Percentiles rank a stretch among this genome's conserved stretches.
phyloP scores from a whole-genome alignment of 2,888 invertebrate genomes.

The Atethmia centrago region DNA sequence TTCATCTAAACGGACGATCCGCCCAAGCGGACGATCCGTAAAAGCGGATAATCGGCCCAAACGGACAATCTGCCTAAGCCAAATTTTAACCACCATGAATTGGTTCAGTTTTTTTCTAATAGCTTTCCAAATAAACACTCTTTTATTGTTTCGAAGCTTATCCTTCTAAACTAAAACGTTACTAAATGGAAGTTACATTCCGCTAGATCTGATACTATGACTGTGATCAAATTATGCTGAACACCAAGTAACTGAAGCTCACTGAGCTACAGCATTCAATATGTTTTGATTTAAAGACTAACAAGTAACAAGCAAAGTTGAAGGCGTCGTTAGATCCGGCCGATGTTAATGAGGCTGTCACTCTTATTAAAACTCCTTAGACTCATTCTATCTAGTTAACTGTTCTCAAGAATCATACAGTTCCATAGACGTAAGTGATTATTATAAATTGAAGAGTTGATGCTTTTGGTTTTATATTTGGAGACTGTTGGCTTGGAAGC shows the following conservation, averaged over 20 bases:
- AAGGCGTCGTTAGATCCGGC: conserved; percentile 73
- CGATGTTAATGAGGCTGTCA: conserved; percentile 77
- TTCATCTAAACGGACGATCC: background rate
- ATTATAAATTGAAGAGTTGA: conserved; percentile 47
- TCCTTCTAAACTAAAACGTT: too few relatives aligned
- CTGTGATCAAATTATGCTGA: conserved; percentile 27
- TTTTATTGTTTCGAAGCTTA: too few relatives aligned
- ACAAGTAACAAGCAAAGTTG: conserved; percentile 83
- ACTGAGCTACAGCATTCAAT: conserved; percentile 65
- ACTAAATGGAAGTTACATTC: too few relatives aligned
- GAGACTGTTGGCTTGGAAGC: background rate
- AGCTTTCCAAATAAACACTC: too few relatives aligned
- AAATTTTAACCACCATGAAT: background rate
- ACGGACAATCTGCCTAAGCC: background rate
- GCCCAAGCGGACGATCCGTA: too few relatives aligned
- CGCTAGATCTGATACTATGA: conserved; percentile 9
- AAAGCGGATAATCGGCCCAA: too few relatives aligned
- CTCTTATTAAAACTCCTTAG: conserved; percentile 79
- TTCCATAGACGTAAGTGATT: conserved; percentile 55
- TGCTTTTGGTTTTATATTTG: conserved; percentile 24
- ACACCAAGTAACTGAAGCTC: conserved; percentile 53
- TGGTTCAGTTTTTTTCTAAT: background rate
- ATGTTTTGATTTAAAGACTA: conserved; percentile 76
- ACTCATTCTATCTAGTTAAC: conserved; percentile 75
- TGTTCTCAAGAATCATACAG: conserved; percentile 64